Percentiles rank a stretch among this genome's conserved stretches.
Evolutionary conservation across 2,888 invertebrate genomes (phyloP).

Genomic region (Hipparchia semele): DNA sequence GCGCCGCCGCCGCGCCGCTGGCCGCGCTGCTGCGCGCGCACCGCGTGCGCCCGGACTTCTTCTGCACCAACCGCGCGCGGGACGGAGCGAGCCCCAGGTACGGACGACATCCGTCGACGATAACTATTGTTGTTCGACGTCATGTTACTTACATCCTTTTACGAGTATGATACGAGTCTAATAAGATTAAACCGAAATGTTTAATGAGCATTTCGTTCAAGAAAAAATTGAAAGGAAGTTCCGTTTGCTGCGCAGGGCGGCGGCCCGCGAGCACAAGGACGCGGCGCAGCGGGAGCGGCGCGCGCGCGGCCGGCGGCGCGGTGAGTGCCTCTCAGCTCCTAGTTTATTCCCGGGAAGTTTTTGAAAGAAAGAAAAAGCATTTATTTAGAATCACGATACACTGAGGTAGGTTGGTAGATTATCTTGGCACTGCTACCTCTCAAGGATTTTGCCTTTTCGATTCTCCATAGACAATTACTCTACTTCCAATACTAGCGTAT

Average conservation of each 20-base stretch:
- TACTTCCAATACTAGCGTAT: no score
- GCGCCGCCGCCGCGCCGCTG: slow-evolving; percentile 72
- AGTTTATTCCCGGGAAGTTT: no score
- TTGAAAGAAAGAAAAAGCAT: no score
- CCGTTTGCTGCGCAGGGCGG: not conserved
- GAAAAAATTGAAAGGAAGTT: not conserved
- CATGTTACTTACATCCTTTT: no score
- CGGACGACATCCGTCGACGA: not conserved
- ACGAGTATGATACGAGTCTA: no score
- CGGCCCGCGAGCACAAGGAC: not conserved
- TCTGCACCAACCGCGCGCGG: slow-evolving; percentile 85
- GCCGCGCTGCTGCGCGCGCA: slow-evolving; percentile 69
- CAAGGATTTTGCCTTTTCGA: no score
- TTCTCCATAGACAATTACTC: not conserved
- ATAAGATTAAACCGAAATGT: no score
- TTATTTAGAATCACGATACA: no score
- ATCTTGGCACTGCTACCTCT: no score
- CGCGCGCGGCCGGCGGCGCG: not conserved
- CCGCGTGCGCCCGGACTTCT: slow-evolving; percentile 89
- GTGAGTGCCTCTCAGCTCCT: not conserved
- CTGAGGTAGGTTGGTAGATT: no score
- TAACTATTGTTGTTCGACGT: no score
- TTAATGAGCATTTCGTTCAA: no score
- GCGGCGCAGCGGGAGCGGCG: not conserved
- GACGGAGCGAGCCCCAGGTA: slow-evolving; percentile 20